phyloP scores from a whole-genome alignment of 2,113 vertebrate genomes.

The Chelonoidis abingdonii region DNA sequence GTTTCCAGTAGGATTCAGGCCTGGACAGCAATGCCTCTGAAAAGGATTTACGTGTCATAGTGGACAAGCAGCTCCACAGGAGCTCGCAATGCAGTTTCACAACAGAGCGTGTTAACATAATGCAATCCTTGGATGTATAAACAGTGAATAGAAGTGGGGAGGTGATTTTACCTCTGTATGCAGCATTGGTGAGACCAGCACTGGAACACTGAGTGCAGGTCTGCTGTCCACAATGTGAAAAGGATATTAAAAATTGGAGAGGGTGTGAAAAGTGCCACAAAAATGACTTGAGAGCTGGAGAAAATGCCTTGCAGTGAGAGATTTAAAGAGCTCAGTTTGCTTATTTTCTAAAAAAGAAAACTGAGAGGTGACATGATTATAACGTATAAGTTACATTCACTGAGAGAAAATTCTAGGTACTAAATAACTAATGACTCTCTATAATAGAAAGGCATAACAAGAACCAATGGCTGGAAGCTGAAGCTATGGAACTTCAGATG shows the following conservation, averaged over 20 bases:
- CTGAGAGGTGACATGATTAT: background rate
- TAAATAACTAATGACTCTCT: background rate
- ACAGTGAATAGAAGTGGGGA: fast-evolving
- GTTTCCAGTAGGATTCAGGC: no score
- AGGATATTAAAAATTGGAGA: background rate
- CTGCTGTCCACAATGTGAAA: background rate
- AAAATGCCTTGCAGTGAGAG: background rate
- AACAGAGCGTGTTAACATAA: fast-evolving
- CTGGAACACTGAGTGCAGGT: background rate
- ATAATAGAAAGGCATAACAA: background rate
- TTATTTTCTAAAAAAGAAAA: background rate
- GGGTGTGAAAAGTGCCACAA: fast-evolving
- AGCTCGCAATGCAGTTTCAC: background rate
- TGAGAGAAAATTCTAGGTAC: background rate
- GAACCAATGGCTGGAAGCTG: background rate
- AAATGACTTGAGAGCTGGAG: background rate
- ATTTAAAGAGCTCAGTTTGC: fast-evolving
- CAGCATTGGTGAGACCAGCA: background rate
- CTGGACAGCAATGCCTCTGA: no score
- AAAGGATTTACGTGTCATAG: no score
- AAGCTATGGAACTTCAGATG: background rate
- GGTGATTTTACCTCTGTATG: background rate
- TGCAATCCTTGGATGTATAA: fast-evolving
- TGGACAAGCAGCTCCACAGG: no score
- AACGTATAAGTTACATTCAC: background rate